Base-by-base conservation (phyloP, 2,797 vertebrate genomes). In the Microctenopoma lineatum region DNA sequence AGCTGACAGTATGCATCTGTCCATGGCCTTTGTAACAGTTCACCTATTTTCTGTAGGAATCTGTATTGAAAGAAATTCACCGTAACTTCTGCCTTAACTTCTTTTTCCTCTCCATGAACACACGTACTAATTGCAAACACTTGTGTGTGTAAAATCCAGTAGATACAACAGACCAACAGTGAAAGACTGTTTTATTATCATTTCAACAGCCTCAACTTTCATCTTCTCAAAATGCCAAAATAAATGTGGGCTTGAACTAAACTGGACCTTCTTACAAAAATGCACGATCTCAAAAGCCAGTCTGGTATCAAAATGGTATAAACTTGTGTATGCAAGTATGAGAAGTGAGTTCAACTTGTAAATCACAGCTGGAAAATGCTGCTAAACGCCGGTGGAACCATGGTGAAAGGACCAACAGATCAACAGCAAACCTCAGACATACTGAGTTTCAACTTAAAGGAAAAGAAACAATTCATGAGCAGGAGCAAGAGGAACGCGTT, bases 161-260 rank as follows among this genome's bases (percentile, higher is more conserved):
- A 21, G 21, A 21, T 21, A 21, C 2, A 21, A 42, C 21, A 71
- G 27, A 74, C 1, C 5, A 46, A 45, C 4, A 62, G 57, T 68
- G 41, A 77, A 58, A 77, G n/a, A n/a, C n/a, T n/a, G 29, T 57
- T 82, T 87, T 84, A 82, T 80, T 86, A 58, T 81, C 11, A 59
- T 58, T 14, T 67, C 44, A 69, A 85, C 59, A 80, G 62, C 27
- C 67, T 58, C 55, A 78, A 62, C 29, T 38, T 61, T 48, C 47
- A 50, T 66, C 26, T 51, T 77, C 39, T 65, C 39, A 58, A 72
- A 77, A 74, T 16, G 39, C 14, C 51, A 73, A 45, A 78, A 85
- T 67, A 72, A 72, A 88, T 9, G n/a, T 76, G 53, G 36, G 66
- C 64, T 73, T 77, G 13, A 69, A 38, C 26, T 21, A 47, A 74